These are phyloP conservation scores for Gobius niger DNA, from an alignment of 2,113 vertebrate species.

Conservation along the genomic window DNA sequence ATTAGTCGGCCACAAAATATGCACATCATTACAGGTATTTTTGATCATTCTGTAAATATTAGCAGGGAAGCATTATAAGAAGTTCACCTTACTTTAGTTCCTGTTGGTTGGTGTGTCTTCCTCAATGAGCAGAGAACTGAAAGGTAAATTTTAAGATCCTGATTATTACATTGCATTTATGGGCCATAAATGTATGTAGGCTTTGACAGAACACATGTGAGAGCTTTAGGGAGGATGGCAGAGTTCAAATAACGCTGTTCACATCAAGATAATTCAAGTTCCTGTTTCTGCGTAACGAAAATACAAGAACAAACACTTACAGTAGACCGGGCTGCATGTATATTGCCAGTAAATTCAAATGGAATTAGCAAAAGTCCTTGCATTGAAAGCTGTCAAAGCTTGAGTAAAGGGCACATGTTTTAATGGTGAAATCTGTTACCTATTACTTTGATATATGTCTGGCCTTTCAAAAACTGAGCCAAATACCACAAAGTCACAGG, in stretches of 20 bases:
- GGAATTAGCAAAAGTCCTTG: not conserved
- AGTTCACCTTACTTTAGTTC: conserved; percentile 45
- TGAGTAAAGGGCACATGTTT: not conserved
- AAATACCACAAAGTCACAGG: not conserved
- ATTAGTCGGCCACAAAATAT: not conserved
- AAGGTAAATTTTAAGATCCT: not conserved
- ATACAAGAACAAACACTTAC: not conserved
- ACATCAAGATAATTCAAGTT: conserved; percentile 13
- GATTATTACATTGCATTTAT: not conserved
- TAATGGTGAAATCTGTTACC: not conserved
- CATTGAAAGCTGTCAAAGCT: not conserved
- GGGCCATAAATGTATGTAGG: not conserved
- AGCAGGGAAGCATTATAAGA: not conserved
- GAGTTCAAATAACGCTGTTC: not conserved
- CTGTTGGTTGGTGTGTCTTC: conserved; percentile 48
- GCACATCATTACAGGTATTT: not conserved
- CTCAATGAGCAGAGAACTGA: conserved; percentile 22
- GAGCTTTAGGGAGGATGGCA: not conserved
- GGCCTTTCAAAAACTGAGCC: not conserved
- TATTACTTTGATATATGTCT: conserved; percentile 10
- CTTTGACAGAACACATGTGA: not conserved
- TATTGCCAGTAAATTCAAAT: not conserved
- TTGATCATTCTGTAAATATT: conserved; percentile 11
- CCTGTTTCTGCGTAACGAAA: conserved; percentile 16
- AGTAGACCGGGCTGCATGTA: not conserved